Evolutionary conservation across 2,888 invertebrate genomes (phyloP), one percentile per base, ranked within the genome.

Genomic region (Watsonalla binaria): DNA sequence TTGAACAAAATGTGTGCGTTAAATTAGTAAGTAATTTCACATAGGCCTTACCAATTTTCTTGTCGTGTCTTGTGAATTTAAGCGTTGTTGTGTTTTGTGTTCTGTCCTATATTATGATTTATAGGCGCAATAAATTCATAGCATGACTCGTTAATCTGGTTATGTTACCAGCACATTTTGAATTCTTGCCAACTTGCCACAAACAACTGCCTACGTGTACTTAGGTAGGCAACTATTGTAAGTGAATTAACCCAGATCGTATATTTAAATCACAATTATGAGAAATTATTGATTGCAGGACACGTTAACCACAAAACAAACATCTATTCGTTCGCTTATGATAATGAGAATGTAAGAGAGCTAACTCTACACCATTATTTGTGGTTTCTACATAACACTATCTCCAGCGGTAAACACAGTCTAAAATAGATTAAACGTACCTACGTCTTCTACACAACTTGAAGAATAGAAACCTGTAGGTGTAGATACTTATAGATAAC

Each of bases 91-190:
- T 62, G 62, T 66, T 76, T 72, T 72, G 74, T 76, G 75, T 72
- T 72, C 74, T 76, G 75, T 68, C 77, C 77, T 76, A 78, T 77
- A 77, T 59, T 78, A 75, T 85, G 84, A 87, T 84, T 85, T 85
- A 86, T 72, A 58, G 60, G 53, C 13, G 74, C 74, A 61, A 85
- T 87, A 86, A 86, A 87, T 87, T 80, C 75, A 72, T 74, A 76
- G 71, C 74, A 6, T 61, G 73, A 72, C 77, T 81, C 83, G 80
- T 84, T 83, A 81, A 72, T 72, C 77, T 81, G 82, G 80, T 84
- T 83, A 81, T 73, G 76, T 81, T 77, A 76, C 74, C 71, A 69
- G 76, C 75, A 72, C 73, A 81, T 81, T 84, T 86, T 87, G 87
- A 85, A 80, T 80, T 70, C 67, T 70, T 84, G 87, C 87, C 88